Conservation (phyloP, 1,140 invertebrate species). For the Delia radicum region DNA sequence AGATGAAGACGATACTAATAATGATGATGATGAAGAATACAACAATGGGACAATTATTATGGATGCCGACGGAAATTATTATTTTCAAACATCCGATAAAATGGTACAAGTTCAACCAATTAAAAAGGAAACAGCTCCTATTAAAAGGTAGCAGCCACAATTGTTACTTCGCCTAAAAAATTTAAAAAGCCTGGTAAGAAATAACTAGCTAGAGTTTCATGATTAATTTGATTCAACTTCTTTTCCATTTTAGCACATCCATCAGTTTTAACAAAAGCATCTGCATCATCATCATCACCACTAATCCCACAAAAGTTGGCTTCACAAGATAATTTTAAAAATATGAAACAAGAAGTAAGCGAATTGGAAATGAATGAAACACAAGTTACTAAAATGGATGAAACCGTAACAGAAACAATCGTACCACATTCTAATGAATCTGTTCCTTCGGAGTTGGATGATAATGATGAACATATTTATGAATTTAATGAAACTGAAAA, state of each 20-base stretch:
- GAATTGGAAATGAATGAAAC: neutral
- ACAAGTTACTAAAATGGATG: neutral
- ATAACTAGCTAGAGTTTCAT: neutral
- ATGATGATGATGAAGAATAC: neutral
- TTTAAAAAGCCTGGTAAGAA: neutral
- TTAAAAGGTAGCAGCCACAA: neutral
- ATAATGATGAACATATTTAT: conserved; percentile 38
- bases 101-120: conserved; percentile 64
- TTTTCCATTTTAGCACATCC: neutral
- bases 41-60: conserved; percentile 69
- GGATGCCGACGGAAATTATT: conserved; percentile 71
- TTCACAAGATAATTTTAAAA: too few relatives aligned
- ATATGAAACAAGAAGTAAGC: too few relatives aligned
- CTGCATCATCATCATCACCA: conserved; percentile 67
- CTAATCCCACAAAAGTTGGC: too few relatives aligned
- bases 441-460: neutral
- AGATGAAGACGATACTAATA: neutral
- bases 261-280: conserved; percentile 30
- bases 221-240: neutral
- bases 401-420: too few relatives aligned
- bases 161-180: neutral
- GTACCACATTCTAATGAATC: too few relatives aligned
- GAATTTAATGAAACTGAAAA: conserved; percentile 53
- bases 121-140: neutral
- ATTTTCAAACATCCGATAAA: conserved; percentile 66